Conservation (phyloP, 1,140 invertebrate species). For the Atta texana region DNA sequence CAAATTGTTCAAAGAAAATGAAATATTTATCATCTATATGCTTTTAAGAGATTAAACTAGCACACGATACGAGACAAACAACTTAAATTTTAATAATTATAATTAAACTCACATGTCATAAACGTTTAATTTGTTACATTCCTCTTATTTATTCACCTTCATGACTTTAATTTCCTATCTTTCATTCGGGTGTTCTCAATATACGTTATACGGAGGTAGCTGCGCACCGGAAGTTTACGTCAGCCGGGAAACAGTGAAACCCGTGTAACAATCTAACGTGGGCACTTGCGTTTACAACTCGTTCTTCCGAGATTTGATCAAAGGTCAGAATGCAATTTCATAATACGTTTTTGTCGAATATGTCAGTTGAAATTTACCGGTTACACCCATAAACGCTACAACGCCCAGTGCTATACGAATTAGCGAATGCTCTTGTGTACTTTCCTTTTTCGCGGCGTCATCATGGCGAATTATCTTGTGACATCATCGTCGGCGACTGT, state of each 20-base stretch:
- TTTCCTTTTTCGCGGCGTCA: slow-evolving; percentile 48
- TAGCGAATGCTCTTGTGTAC: slow-evolving; percentile 24
- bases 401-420: background rate
- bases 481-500: slow-evolving; percentile 67
- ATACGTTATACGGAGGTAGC: background rate
- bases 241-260: slow-evolving; percentile 29
- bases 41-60: background rate
- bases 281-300: slow-evolving; percentile 27
- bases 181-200: slow-evolving; percentile 19
- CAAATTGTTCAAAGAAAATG: background rate
- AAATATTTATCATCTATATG: background rate
- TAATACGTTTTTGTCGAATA: slow-evolving; percentile 4
- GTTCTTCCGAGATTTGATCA: slow-evolving; percentile 31
- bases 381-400: background rate
- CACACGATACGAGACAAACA: background rate
- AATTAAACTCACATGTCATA: slow-evolving; percentile 4
- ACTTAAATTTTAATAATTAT: slow-evolving; percentile 24
- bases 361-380: slow-evolving; percentile 12
- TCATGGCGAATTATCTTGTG: slow-evolving; percentile 68
- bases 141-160: slow-evolving; percentile 22
- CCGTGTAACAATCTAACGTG: slow-evolving; percentile 12
- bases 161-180: slow-evolving; percentile 27
- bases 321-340: slow-evolving; percentile 53
- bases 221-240: slow-evolving; percentile 51
- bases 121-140: slow-evolving; percentile 19